Evolutionary conservation across 2,113 vertebrate genomes (phyloP), one percentile per base, ranked within the genome.

Genomic region (Butastur rufipennis): DNA sequence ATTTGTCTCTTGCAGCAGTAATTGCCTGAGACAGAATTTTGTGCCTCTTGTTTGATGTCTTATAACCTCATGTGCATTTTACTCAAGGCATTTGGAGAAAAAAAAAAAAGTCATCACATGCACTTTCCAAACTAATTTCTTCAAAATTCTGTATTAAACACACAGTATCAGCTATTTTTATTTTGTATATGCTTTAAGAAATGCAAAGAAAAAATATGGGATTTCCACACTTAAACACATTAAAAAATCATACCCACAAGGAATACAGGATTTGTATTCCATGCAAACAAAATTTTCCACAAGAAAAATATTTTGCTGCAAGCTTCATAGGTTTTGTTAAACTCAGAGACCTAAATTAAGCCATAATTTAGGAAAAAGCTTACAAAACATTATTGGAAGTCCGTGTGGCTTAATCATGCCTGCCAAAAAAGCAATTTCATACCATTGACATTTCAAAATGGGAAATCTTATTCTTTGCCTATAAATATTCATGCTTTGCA

Each of bases 351-450:
- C 58, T 94, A 95, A 81, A 95, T 74, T 82, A 81, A 53, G 36
- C 53, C 73, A 75, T 88, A 95, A 96, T 95, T 91, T 97, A 96
- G 83, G 48, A 59, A 82, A 91, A 85, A 78, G n/a, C 93, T 96
- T 92, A 84, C 83, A 94, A 79, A 96, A 93, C 43, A 45, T 89
- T 91, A 81, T 67, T 97, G 91, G 58, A 97, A 93, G 55, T 80
- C 61, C 25, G 10, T 63, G 52, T 81, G 86, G 67, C 68, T 91
- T 85, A 88, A 88, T 90, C 40, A 55, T 0, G 55, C 61, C 81
- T 95, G 88, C 80, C 42, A 78, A 95, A 86, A 95, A 95, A 92
- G 32, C 48, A 94, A 72, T 81, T 97, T 93, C 66, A 81, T 74
- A 86, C 82, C 52, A 88, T 3, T 70, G 82, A 89, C 89, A 82